A percentile compares a stretch with the other conserved stretches of the same genome.
These are phyloP conservation scores for Plagodis dolabraria DNA, from an alignment of 2,888 invertebrate genomes.

Conservation along the genomic window DNA sequence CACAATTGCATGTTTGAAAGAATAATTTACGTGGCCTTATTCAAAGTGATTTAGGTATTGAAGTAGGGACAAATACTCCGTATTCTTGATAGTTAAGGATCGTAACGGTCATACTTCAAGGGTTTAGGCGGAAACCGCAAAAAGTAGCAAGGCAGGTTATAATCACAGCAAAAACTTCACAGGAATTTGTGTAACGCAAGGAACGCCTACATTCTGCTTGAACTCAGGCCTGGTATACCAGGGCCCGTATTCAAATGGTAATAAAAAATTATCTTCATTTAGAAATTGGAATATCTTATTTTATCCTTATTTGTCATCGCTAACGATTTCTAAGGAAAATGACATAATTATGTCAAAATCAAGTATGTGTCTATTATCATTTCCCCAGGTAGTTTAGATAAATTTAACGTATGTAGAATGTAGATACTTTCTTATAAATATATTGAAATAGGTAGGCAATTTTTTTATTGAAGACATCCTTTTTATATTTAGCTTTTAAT, in stretches of 20 bases:
- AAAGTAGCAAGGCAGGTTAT: conserved; percentile 74
- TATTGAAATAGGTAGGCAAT: too few relatives aligned
- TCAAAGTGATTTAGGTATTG: conserved; percentile 43
- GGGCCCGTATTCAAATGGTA: too few relatives aligned
- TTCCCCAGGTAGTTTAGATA: too few relatives aligned
- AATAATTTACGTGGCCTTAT: conserved; percentile 42
- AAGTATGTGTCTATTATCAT: not conserved
- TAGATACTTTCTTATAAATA: too few relatives aligned
- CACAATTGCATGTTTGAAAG: conserved; percentile 45
- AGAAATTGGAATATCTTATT: too few relatives aligned
- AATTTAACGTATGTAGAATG: too few relatives aligned
- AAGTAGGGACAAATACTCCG: conserved; percentile 58
- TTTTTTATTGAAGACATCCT: too few relatives aligned
- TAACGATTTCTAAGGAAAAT: too few relatives aligned
- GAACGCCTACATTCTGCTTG: not conserved
- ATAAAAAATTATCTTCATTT: too few relatives aligned
- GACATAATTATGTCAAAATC: not conserved
- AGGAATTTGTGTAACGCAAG: conserved; percentile 37
- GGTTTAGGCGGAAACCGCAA: conserved; percentile 81
- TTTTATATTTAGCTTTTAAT: too few relatives aligned
- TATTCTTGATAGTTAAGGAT: conserved; percentile 67
- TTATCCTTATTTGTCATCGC: too few relatives aligned
- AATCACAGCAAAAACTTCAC: conserved; percentile 62
- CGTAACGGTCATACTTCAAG: conserved; percentile 81
- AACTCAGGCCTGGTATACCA: too few relatives aligned